Evolutionary conservation across 2,797 vertebrate genomes (phyloP).

Genomic region (Peromyscus melanophrys): DNA sequence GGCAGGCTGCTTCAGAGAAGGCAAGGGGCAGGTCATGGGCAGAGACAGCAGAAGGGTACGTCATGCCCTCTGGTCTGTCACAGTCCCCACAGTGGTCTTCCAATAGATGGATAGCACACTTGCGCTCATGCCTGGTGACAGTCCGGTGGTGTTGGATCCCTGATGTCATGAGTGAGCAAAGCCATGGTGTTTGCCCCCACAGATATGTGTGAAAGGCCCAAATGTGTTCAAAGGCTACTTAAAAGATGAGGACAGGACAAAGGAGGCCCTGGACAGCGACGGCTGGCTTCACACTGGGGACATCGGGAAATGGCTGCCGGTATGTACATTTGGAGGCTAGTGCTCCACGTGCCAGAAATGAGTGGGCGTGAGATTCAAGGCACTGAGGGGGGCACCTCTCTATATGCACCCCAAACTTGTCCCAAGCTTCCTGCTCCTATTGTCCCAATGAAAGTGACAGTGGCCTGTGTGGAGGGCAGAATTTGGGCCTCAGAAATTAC

Average conservation of each 20-base stretch:
- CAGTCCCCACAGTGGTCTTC: not conserved
- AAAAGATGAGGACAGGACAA: conserved; percentile 95
- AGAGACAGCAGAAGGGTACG: not conserved
- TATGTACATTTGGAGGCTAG: conserved; percentile 85
- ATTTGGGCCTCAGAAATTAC: not conserved
- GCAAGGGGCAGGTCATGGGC: not conserved
- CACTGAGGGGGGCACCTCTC: not conserved
- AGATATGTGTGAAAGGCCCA: conserved; percentile 99
- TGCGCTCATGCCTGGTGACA: not conserved
- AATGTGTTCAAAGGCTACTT: conserved; percentile 99
- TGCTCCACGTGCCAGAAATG: not conserved
- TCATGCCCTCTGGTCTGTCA: not conserved
- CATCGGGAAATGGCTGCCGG: conserved; percentile 97
- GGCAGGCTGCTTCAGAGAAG: not conserved
- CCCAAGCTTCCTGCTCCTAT: not conserved
- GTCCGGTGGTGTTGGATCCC: not conserved
- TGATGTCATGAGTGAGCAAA: not conserved
- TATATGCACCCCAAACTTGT: not conserved
- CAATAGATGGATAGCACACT: not conserved
- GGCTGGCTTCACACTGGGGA: conserved; percentile 99
- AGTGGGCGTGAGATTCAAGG: not conserved
- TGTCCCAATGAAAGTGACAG: not conserved
- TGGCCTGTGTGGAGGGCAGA: not conserved
- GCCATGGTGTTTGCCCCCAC: conserved; percentile 70
- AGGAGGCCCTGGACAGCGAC: conserved; percentile 95